Evolutionary conservation across 30 jellyfish, hydroid and myxozoan genomes (phyloP).

Genomic region (Clytia hemisphaerica): DNA sequence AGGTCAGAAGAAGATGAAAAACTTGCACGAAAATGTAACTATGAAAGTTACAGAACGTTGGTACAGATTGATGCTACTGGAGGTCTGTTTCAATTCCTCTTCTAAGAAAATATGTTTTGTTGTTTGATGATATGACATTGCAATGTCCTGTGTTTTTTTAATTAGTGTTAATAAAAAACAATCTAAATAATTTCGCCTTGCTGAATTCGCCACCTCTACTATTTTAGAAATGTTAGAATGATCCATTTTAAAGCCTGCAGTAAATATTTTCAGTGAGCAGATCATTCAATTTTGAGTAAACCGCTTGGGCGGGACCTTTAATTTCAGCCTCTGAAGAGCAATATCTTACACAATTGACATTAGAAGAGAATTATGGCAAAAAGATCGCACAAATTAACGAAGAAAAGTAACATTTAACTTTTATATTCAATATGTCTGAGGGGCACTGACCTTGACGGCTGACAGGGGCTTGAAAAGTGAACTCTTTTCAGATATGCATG

Average conservation of each 20-base stretch:
- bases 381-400: constrained; percentile 74
- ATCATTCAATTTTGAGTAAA: no score
- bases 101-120: no score
- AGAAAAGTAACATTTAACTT: constrained; percentile 33
- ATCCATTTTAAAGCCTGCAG: no score
- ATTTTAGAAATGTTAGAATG: no score
- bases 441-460: background rate
- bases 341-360: constrained; percentile 68
- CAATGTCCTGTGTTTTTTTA: no score
- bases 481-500: no score
- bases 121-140: background rate
- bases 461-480: no score
- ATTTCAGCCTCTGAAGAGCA: constrained; percentile 72
- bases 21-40: constrained; percentile 38
- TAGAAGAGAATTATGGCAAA: constrained; percentile 83
- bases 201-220: no score
- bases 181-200: no score
- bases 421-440: background rate
- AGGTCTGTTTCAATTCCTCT: constrained; percentile 32
- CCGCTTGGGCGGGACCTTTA: no score
- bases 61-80: constrained; percentile 97
- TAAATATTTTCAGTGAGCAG: no score
- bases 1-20: constrained; percentile 49
- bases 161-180: no score
- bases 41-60: constrained; percentile 87